Evolutionary conservation across 1,140 invertebrate species (phyloP).

Genomic region (Orchesella cincta): DNA sequence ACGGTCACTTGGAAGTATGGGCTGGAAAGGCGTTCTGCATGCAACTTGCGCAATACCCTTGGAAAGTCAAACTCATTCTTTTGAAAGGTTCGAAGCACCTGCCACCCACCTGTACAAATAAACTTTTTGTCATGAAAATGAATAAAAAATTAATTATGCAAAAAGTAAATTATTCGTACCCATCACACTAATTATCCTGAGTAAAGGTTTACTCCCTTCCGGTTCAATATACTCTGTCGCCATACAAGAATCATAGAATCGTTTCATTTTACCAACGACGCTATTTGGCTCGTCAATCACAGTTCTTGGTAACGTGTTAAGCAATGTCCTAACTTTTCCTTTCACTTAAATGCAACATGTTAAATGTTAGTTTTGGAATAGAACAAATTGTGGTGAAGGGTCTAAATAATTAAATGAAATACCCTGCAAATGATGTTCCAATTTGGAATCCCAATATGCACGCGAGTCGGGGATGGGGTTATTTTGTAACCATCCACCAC

Average conservation of each 20-base stretch:
- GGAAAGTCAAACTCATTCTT: constrained; percentile 58
- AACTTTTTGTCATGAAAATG: too few species aligned
- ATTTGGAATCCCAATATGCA: constrained; percentile 53
- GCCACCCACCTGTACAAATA: constrained; percentile 59
- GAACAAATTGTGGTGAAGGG: background rate
- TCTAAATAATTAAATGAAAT: constrained; percentile 39
- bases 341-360: constrained; percentile 41
- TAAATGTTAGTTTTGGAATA: background rate
- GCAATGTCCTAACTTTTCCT: constrained; percentile 51
- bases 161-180: too few species aligned
- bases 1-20: constrained; percentile 61
- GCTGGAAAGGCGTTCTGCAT: constrained; percentile 57
- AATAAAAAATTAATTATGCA: too few species aligned
- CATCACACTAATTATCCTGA: constrained; percentile 55
- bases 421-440: constrained; percentile 54
- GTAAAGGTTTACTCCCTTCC: constrained; percentile 55
- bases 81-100: constrained; percentile 58
- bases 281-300: constrained; percentile 50
- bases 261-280: constrained; percentile 57
- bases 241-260: constrained; percentile 59
- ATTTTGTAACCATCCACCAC: constrained; percentile 60
- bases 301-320: constrained; percentile 54
- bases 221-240: constrained; percentile 56
- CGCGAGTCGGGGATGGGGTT: constrained; percentile 53
- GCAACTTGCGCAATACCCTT: constrained; percentile 55